Evolutionary conservation across 2,797 vertebrate species (phyloP).

Genomic region (Neoniphon sammara): DNA sequence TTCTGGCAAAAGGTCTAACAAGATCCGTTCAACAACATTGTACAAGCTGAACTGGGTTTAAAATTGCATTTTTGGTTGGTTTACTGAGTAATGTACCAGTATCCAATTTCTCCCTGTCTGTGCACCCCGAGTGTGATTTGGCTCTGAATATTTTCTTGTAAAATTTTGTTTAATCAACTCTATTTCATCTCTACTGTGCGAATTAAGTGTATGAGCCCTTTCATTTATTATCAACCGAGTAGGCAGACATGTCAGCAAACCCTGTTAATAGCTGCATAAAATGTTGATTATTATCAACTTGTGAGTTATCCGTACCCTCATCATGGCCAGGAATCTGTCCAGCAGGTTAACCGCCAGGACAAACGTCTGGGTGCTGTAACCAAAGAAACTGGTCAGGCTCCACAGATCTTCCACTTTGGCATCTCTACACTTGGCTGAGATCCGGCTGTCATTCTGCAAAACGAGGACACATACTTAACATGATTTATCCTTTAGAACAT

Average conservation of each 20-base stretch:
- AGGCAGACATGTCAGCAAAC: background rate
- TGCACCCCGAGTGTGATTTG: too few species aligned
- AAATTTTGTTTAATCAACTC: too few species aligned
- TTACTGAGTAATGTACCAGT: too few species aligned
- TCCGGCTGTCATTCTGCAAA: slow-evolving; percentile 85
- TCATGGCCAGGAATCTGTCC: slow-evolving; percentile 96
- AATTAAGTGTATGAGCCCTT: too few species aligned
- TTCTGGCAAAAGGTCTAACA: too few species aligned
- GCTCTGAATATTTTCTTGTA: too few species aligned
- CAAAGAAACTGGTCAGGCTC: slow-evolving; percentile 96
- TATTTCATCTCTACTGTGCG: too few species aligned
- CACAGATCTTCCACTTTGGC: slow-evolving; percentile 95
- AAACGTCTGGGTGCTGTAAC: slow-evolving; percentile 95
- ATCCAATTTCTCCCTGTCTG: too few species aligned
- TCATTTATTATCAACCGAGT: too few species aligned
- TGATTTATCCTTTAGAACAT: background rate
- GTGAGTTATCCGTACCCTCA: slow-evolving; percentile 85
- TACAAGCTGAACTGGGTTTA: too few species aligned
- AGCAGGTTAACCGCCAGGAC: slow-evolving; percentile 96
- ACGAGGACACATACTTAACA: background rate
- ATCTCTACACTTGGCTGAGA: slow-evolving; percentile 92
- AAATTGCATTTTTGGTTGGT: too few species aligned
- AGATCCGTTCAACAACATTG: too few species aligned
- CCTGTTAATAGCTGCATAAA: background rate
- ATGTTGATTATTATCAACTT: background rate